Evolutionary conservation across 1,140 invertebrate genomes (phyloP), one percentile per base, ranked within the genome.

Genomic region (Habropoda laboriosa): DNA sequence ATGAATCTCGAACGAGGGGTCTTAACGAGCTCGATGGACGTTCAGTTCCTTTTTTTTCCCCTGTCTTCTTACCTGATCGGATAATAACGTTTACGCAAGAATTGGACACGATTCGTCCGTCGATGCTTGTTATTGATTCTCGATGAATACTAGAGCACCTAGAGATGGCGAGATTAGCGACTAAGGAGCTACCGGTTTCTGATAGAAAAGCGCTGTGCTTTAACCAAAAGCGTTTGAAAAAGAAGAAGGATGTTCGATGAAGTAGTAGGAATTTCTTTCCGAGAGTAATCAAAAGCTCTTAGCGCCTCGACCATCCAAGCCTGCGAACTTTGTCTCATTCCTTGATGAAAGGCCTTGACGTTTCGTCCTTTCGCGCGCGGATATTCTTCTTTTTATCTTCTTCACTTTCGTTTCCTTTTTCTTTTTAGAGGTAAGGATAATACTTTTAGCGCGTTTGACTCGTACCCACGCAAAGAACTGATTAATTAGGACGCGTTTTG

Each of bases 321-420:
- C 55, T 63, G 68, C 42, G n/a, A 70, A 76, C 53, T 71, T 27
- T 64, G 38, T 68, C 73, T 75, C 84, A 79, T 81, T 85, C 79
- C 83, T 86, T 32, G n/a, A n/a, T n/a, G 49, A 51, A 72, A 71
- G 64, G 61, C 40, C 76, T 72, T 40, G 30, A 24, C 70, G 21
- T 71, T 60, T 49, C 18, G n/a, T 81, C 42, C 49, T 58, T 55
- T 63, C 58, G 16, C 24, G 30, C 10, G 30, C 21, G 60, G 64
- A 21, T 49, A 68, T 51, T 51, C 6, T 35, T 27, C 45, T 13
- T n/a, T 35, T 12, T 27, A 5, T n/a, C 1, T 27, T 18, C 16
- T 10, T 55, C 12, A 21, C 13, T 21, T 18, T 35, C 27, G n/a
- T 21, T 16, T 40, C 24, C 32, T 27, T 12, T 45, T 49, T 49